Percentiles rank a stretch among this genome's conserved stretches.
phyloP scores from a whole-genome alignment of 2,113 vertebrate genomes.

The Numida meleagris region DNA sequence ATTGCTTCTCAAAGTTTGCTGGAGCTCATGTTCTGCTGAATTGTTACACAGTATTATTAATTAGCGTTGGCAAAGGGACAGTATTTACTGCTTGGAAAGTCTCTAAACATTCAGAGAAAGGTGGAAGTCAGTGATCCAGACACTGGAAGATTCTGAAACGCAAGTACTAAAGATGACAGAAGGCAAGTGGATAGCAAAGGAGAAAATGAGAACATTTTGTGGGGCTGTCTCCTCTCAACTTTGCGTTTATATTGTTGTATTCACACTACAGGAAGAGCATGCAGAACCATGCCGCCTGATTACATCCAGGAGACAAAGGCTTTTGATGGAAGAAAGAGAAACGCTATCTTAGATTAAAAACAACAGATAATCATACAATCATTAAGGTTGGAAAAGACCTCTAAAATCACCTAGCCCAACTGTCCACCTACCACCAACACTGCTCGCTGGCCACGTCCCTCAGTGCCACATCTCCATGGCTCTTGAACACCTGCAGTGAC shows the following conservation, averaged over 20 bases:
- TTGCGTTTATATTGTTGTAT: not conserved
- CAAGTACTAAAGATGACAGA: not conserved
- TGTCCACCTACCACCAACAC: no score
- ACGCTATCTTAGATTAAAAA: not conserved
- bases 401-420: no score
- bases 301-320: rapidly evolving
- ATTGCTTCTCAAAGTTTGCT: not conserved
- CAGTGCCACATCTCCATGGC: no score
- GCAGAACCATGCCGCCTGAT: not conserved
- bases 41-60: not conserved
- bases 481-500: no score
- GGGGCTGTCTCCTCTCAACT: not conserved
- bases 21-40: not conserved
- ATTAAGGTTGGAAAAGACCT: no score
- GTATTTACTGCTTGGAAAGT: not conserved
- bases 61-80: not conserved
- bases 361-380: no score
- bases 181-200: not conserved
- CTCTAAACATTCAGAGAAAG: not conserved
- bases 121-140: not conserved
- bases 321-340: not conserved
- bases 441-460: no score
- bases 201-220: not conserved
- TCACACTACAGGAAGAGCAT: not conserved
- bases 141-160: not conserved